Conservation (phyloP, 1,140 invertebrate genomes). For the Ericerus pela region DNA sequence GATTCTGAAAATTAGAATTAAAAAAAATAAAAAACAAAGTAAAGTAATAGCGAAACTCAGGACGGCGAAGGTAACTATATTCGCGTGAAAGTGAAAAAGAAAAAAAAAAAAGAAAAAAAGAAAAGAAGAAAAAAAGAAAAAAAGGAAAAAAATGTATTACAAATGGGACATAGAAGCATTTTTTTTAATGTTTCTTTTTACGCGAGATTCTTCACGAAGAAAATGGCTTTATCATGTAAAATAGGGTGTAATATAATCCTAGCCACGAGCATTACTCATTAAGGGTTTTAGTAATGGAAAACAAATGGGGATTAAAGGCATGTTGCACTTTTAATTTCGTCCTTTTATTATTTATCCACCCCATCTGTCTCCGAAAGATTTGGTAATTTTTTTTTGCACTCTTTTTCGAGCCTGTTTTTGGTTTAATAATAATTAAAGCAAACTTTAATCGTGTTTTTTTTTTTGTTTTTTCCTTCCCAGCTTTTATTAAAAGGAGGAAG, state of each 20-base stretch:
- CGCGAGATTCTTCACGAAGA: constrained; percentile 3
- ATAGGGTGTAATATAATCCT: constrained; percentile 9
- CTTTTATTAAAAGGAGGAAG: too few relatives aligned
- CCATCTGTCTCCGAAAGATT: constrained; percentile 7
- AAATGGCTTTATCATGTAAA: constrained; percentile 11
- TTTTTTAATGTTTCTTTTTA: constrained; percentile 8
- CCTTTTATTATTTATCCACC: constrained; percentile 11
- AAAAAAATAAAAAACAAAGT: too few relatives aligned
- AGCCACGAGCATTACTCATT: constrained; percentile 11
- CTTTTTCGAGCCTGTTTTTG: too few relatives aligned
- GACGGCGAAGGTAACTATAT: too few relatives aligned
- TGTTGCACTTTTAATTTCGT: constrained; percentile 12
- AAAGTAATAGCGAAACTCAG: too few relatives aligned
- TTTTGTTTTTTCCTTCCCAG: too few relatives aligned
- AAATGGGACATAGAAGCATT: not conserved
- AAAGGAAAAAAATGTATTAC: not conserved
- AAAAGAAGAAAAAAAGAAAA: not conserved
- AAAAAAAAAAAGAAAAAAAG: too few relatives aligned
- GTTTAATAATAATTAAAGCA: too few relatives aligned
- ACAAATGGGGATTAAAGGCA: constrained; percentile 12
- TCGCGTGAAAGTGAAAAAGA: too few relatives aligned
- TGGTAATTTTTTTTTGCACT: too few relatives aligned
- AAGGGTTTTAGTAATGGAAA: constrained; percentile 10
- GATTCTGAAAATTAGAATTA: too few relatives aligned
- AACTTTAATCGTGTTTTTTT: too few relatives aligned